Percentiles rank a stretch among this genome's conserved stretches.
phyloP scores from a whole-genome alignment of 64 coral and sea anemone species.

The Stylophora pistillata region DNA sequence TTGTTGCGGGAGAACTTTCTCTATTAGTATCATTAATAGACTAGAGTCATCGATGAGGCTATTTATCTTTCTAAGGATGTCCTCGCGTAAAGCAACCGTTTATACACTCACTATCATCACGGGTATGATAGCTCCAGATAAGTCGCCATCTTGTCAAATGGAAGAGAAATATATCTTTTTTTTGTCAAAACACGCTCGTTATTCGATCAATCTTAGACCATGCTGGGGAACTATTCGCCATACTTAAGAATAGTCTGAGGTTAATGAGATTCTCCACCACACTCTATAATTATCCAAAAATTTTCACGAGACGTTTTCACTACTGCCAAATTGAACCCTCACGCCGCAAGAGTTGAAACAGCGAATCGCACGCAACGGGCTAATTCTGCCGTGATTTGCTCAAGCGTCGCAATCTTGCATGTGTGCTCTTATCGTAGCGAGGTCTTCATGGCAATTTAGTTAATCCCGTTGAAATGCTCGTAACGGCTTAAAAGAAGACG shows the following conservation, averaged over 20 bases:
- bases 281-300: slow-evolving; percentile 18
- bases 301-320: slow-evolving; percentile 20
- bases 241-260: slow-evolving; percentile 10
- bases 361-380: neutral
- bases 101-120: slow-evolving; percentile 55
- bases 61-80: slow-evolving; percentile 88
- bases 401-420: slow-evolving; percentile 8
- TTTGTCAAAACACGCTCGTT: slow-evolving; percentile 18
- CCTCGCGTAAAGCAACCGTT: slow-evolving; percentile 62
- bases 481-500: slow-evolving; percentile 52
- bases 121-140: slow-evolving; percentile 63
- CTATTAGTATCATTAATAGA: slow-evolving; percentile 44
- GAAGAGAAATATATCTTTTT: neutral
- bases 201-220: slow-evolving; percentile 17
- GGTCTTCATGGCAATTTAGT: slow-evolving; percentile 38
- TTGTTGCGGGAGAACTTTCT: slow-evolving; percentile 40
- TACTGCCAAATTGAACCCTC: neutral
- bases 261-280: slow-evolving; percentile 50
- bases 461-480: slow-evolving; percentile 48
- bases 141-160: slow-evolving; percentile 50
- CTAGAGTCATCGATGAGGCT: slow-evolving; percentile 80
- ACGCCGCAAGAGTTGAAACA: neutral
- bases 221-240: slow-evolving; percentile 5
- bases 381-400: slow-evolving; percentile 3
- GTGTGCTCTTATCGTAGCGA: slow-evolving; percentile 4